Base-by-base conservation (phyloP, 30 jellyfish, hydroid and myxozoan species). In the Rhopilema esculentum region DNA sequence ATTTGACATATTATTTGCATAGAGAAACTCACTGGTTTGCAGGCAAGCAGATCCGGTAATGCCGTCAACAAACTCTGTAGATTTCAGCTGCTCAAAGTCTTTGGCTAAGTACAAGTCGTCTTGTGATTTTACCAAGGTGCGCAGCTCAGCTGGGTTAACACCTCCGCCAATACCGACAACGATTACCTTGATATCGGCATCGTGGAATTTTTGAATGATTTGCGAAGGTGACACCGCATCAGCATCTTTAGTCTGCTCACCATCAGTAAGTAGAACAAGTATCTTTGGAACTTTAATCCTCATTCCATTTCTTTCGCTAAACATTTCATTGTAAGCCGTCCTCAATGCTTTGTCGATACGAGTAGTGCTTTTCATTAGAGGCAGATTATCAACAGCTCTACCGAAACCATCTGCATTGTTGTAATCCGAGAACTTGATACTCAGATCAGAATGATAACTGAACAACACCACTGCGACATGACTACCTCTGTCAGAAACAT, bases 381-480 rank as follows among this genome's bases (percentile, higher is more conserved):
- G 90, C 81, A 87, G 75, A 15, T 48, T 49, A 72, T 76, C 82
- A n/a, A 87, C 95, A 24, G 95, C 95, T 18, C 70, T 7, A 32
- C 65, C 51, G 40, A 87, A 87, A 49, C n/a, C 83, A 28, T 8
- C 61, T n/a, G 25, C 40, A 70, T 72, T 76, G 19, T 85, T 85
- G 75, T 77, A 69, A 61, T 85, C 96, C 71, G 81, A 16, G 31
- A 91, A 81, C 83, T 91, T 91, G 79, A 91, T 50, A 61, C 93
- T 85, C 78, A 49, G 91, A 69, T 77, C 91, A 23, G 98, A 71
- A 69, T 69, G 31, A 67, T 86, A 69, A 75, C 98, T 91, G 86
- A 85, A 91, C 79, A 88, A 23, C 27, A 91, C 84, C 53, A 91
- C 90, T 49, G 93, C 96, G 2, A 80, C 98, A 27, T 88, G 83